These are phyloP conservation scores for Odontocolon sp. DNA, from an alignment of 2,888 invertebrate genomes.

Conservation along the genomic window DNA sequence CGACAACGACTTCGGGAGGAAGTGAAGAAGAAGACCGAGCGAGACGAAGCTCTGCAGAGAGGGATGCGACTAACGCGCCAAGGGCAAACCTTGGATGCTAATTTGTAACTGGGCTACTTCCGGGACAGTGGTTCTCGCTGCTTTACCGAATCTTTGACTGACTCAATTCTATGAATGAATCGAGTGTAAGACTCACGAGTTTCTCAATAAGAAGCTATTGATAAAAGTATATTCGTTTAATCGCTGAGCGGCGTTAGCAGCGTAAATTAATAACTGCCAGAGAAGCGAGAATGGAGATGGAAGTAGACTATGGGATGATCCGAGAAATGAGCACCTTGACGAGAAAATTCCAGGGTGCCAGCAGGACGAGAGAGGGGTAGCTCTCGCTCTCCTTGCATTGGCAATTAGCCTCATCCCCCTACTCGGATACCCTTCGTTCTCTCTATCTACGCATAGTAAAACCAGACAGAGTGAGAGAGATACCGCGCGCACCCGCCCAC, in stretches of 20 bases:
- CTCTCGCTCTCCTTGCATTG: slow-evolving; percentile 74
- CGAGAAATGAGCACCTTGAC: slow-evolving; percentile 76
- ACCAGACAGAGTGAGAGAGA: slow-evolving; percentile 42
- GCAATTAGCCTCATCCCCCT: slow-evolving; percentile 79
- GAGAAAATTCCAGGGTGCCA: slow-evolving; percentile 67
- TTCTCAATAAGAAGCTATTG: too few relatives aligned
- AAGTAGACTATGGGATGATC: slow-evolving; percentile 48
- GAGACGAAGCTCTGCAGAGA: slow-evolving; percentile 40
- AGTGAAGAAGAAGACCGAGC: slow-evolving; percentile 46
- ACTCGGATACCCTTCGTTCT: slow-evolving; percentile 73
- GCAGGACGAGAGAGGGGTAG: slow-evolving; percentile 58
- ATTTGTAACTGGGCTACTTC: slow-evolving; percentile 80
- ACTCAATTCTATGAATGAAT: slow-evolving; percentile 20
- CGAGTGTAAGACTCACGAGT: not conserved
- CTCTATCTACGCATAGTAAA: slow-evolving; percentile 67
- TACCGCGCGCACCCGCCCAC: slow-evolving; percentile 66
- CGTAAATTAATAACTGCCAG: not conserved
- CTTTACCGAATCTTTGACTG: slow-evolving; percentile 64
- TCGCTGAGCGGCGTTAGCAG: too few relatives aligned
- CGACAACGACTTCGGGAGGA: slow-evolving; percentile 45
- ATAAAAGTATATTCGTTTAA: slow-evolving; percentile 1
- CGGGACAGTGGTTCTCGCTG: slow-evolving; percentile 76
- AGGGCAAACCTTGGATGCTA: slow-evolving; percentile 79
- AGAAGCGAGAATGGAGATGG: not conserved
- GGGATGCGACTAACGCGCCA: slow-evolving; percentile 72